Percentiles rank a stretch among this genome's conserved stretches.
Conservation (phyloP, 2,797 vertebrate genomes). For the Sebastes ruberrimus region DNA sequence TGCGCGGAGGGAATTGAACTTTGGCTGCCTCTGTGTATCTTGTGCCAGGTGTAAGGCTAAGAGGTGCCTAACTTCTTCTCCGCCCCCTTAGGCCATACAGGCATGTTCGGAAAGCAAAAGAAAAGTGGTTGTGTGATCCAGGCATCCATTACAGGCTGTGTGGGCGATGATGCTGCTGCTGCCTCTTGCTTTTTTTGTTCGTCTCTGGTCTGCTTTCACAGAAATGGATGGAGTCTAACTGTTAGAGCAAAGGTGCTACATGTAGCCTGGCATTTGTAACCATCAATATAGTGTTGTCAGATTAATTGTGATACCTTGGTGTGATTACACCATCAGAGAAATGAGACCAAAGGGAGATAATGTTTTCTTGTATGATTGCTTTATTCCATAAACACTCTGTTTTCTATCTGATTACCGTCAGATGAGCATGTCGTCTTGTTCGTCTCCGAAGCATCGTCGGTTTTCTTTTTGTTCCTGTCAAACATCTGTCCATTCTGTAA, state of each 20-base stretch:
- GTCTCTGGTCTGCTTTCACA: constrained; percentile 24
- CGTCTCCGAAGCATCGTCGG: too few relatives aligned
- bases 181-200: constrained; percentile 1
- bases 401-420: neutral
- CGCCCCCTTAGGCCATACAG: constrained; percentile 44
- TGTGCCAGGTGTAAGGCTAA: constrained; percentile 74
- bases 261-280: constrained; percentile 19
- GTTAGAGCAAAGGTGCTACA: constrained; percentile 37
- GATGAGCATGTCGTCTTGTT: too few relatives aligned
- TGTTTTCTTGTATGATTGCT: neutral
- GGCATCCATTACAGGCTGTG: constrained; percentile 58
- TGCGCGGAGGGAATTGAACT: constrained; percentile 55
- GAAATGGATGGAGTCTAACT: constrained; percentile 25
- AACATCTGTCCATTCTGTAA: too few relatives aligned
- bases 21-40: constrained; percentile 53
- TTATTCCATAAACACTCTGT: neutral
- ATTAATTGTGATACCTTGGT: constrained; percentile 24
- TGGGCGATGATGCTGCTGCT: constrained; percentile 57
- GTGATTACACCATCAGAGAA: constrained; percentile 15
- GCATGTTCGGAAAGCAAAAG: constrained; percentile 21
- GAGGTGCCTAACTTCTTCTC: constrained; percentile 62
- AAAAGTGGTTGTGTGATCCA: constrained; percentile 55
- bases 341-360: neutral
- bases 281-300: constrained; percentile 1
- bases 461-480: too few relatives aligned